Base-by-base conservation (phyloP, 2,113 vertebrate genomes). In the Engraulis encrasicolus region DNA sequence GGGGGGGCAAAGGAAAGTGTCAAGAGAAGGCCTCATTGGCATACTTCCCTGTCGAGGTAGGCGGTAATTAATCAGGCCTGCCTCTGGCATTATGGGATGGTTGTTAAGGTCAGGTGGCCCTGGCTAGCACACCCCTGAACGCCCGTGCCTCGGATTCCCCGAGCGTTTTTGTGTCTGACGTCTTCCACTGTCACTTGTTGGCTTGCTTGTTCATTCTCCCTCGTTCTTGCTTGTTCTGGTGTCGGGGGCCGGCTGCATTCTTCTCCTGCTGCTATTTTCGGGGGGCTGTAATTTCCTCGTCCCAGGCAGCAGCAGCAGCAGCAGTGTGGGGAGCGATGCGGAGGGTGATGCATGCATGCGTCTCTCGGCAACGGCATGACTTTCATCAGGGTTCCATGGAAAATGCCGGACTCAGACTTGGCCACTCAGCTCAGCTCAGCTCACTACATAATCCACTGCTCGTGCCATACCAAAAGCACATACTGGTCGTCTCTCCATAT, bases 241-340 rank as follows among this genome's bases (percentile, higher is more conserved):
- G 78, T 71, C 66, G 86, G 78, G 80, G 78, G 78, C 78, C 66
- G 34, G 50, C 74, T 78, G 15, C 58, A 88, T 88, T 91, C 83
- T 86, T 84, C n/a, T n/a, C n/a, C 36, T 74, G 6, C 34, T 85
- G 77, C 77, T 82, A 49, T 87, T 84, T 81, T 54, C 58, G 71
- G 77, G 23, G 23, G 54, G 74, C 20, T 40, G 15, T 50, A 82
- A 23, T 78, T 23, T 6, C 27, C 37, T 36, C 27, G 15, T 50
- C 81, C 50, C 36, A 23, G 27, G 1, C 19, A 1, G 6, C 34
- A n/a, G n/a, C n/a, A n/a, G n/a, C n/a, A n/a, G n/a, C n/a, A n/a
- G n/a, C n/a, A n/a, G n/a, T n/a, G n/a, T n/a, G n/a, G n/a, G n/a
- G n/a, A n/a, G n/a, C n/a, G n/a, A n/a, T n/a, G n/a, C 23, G 84